A percentile compares a stretch with the other conserved stretches of the same genome.
These are phyloP conservation scores for Buathra laborator DNA, from an alignment of 2,888 invertebrate genomes.

Conservation along the genomic window DNA sequence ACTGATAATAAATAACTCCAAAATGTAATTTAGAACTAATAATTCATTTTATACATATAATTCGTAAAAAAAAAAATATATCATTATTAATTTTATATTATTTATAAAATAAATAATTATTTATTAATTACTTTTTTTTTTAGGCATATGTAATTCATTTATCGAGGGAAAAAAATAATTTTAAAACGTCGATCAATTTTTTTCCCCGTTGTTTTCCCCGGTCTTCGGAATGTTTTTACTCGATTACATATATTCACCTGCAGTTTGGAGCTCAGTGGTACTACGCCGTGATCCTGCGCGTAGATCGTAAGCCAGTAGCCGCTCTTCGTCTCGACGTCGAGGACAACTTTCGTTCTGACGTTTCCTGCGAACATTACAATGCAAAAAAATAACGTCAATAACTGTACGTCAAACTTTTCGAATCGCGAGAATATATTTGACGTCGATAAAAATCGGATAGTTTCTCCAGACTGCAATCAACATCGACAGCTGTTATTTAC, in stretches of 20 bases:
- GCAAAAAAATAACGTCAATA: constrained; percentile 43
- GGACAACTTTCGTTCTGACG: constrained; percentile 92
- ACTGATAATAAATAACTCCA: no score
- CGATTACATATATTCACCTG: constrained; percentile 87
- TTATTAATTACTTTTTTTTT: no score
- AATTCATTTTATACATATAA: no score
- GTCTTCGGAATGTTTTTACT: constrained; percentile 12
- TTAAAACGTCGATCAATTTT: not conserved
- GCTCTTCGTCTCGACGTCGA: constrained; percentile 95
- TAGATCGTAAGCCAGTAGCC: constrained; percentile 98
- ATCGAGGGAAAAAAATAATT: not conserved
- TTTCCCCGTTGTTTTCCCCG: not conserved
- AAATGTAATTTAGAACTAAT: no score
- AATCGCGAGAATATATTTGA: constrained; percentile 36
- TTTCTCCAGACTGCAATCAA: not conserved
- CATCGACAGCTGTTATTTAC: not conserved
- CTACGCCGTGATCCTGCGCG: constrained; percentile 96
- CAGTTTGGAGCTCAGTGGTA: constrained; percentile 93
- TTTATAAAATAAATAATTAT: no score
- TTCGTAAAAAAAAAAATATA: no score
- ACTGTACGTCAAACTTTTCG: constrained; percentile 38
- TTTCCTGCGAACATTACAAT: constrained; percentile 87
- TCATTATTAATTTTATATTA: no score
- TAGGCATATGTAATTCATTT: not conserved
- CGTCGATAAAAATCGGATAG: not conserved